phyloP scores from a whole-genome alignment of 2,888 invertebrate species.

The Osedax frankpressi region DNA sequence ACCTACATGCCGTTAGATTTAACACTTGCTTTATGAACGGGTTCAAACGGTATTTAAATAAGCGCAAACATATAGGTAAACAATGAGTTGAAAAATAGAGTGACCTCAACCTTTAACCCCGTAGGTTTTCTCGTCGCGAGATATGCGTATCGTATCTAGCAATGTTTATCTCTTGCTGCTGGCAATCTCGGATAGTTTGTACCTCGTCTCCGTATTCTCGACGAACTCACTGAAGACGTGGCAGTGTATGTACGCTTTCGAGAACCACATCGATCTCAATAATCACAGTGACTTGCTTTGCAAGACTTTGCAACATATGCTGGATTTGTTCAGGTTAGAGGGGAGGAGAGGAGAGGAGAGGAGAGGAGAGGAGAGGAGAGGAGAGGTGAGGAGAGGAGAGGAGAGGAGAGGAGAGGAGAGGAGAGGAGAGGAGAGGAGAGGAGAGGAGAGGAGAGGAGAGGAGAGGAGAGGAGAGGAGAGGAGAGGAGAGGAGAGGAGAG shows the following conservation, averaged over 20 bases:
- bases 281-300: constrained; percentile 20
- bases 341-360: not conserved
- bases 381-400: too few species aligned
- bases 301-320: constrained; percentile 23
- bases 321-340: constrained; percentile 20
- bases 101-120: too few species aligned
- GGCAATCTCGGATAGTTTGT: constrained; percentile 22
- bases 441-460: too few species aligned
- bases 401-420: too few species aligned
- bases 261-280: constrained; percentile 14
- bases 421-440: not conserved
- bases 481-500: too few species aligned
- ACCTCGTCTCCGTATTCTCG: constrained; percentile 20
- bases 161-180: constrained; percentile 23
- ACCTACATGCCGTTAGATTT: too few species aligned
- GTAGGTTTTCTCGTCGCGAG: constrained; percentile 7
- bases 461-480: too few species aligned
- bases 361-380: not conserved
- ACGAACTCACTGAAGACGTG: constrained; percentile 18
- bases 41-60: too few species aligned
- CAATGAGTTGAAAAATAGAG: too few species aligned
- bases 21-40: too few species aligned
- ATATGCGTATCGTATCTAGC: constrained; percentile 22
- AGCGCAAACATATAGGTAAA: too few species aligned
- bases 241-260: constrained; percentile 21